Percentiles rank a stretch among this genome's conserved stretches.
These are phyloP conservation scores for Orthonevra nobilis DNA, from an alignment of 2,888 invertebrate genomes.

Conservation along the genomic window DNA sequence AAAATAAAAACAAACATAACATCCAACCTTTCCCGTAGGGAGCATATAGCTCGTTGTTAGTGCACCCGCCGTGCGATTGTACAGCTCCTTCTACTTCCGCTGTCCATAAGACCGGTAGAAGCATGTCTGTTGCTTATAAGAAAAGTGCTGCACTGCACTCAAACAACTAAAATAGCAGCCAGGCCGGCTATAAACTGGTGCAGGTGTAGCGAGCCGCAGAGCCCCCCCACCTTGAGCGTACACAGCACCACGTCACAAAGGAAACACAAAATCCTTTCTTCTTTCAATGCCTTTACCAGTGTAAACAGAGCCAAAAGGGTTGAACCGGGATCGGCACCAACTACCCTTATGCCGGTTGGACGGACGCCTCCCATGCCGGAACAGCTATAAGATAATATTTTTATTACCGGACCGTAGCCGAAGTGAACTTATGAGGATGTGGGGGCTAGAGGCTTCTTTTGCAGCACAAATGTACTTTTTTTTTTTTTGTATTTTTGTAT, in stretches of 20 bases:
- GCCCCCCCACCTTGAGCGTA: too few relatives aligned
- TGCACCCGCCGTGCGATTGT: background rate
- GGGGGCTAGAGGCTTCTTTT: slow-evolving; percentile 13
- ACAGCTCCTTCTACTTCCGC: slow-evolving; percentile 24
- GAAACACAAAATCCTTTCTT: slow-evolving; percentile 15
- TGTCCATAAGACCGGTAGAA: slow-evolving; percentile 25
- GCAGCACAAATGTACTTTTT: too few relatives aligned
- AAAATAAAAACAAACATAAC: too few relatives aligned
- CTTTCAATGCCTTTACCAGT: slow-evolving; percentile 3
- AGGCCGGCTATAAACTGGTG: slow-evolving; percentile 35
- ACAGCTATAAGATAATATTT: slow-evolving; percentile 58
- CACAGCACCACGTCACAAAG: too few relatives aligned
- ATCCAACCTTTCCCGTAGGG: background rate
- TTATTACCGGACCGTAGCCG: slow-evolving; percentile 40
- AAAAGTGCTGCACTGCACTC: slow-evolving; percentile 27
- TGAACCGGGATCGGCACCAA: slow-evolving; percentile 13
- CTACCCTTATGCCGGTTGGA: slow-evolving; percentile 37
- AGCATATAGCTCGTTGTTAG: too few relatives aligned
- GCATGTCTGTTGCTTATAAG: slow-evolving; percentile 35
- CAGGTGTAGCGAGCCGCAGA: slow-evolving; percentile 24
- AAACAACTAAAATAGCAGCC: slow-evolving; percentile 20
- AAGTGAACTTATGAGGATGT: slow-evolving; percentile 27
- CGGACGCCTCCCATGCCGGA: slow-evolving; percentile 21
- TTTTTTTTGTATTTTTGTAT: slow-evolving; percentile 13
- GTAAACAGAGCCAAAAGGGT: slow-evolving; percentile 25